phyloP scores from a whole-genome alignment of 2,888 invertebrate species.

The Aricia artaxerxes region DNA sequence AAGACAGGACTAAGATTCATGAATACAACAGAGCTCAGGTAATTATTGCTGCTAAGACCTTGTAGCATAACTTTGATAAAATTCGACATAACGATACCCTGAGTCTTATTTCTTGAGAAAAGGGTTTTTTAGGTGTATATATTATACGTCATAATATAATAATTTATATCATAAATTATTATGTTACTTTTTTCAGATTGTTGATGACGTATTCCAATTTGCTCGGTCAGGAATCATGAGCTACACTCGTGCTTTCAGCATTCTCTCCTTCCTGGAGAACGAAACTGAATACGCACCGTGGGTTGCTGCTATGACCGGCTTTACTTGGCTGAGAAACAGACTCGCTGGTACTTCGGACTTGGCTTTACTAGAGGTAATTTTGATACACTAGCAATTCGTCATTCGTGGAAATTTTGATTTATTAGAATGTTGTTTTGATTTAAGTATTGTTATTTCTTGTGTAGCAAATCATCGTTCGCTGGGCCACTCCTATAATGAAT shows the following conservation, averaged over 20 bases:
- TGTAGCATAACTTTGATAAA: background rate
- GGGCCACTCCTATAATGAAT: constrained; percentile 54
- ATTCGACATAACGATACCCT: background rate
- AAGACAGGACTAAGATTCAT: constrained; percentile 70
- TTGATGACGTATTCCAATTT: constrained; percentile 89
- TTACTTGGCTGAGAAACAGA: constrained; percentile 74
- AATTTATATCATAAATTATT: too few species aligned
- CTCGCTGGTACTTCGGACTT: constrained; percentile 52
- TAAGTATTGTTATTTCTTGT: background rate
- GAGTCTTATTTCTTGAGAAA: too few species aligned
- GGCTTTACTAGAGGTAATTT: constrained; percentile 52
- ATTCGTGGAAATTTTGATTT: background rate
- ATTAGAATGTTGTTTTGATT: background rate
- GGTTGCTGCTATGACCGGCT: constrained; percentile 82
- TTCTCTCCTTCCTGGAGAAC: constrained; percentile 84
- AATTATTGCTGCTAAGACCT: constrained; percentile 10
- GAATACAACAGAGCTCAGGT: constrained; percentile 87
- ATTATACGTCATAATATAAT: too few species aligned
- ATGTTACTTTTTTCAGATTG: constrained; percentile 54
- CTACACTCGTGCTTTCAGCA: constrained; percentile 82
- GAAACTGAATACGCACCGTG: constrained; percentile 89
- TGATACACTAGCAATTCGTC: background rate
- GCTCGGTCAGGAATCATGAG: constrained; percentile 83
- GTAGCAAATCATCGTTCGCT: constrained; percentile 53
- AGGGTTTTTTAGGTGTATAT: too few species aligned